phyloP scores from a whole-genome alignment of 2,113 vertebrate species.

The Promerops cafer region DNA sequence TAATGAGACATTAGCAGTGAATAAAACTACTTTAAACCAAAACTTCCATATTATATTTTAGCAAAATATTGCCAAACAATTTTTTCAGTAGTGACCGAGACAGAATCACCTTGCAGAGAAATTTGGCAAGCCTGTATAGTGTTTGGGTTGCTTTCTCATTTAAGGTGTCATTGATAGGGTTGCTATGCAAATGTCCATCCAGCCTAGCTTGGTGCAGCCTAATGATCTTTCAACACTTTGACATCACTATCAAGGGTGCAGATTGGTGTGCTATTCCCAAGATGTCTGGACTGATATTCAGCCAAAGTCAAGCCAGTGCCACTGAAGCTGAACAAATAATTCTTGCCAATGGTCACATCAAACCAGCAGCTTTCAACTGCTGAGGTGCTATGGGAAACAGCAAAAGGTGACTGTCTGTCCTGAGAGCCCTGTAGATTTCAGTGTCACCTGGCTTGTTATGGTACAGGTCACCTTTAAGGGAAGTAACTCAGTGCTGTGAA shows the following conservation, averaged over 20 bases:
- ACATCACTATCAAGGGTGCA: not conserved
- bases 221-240: not conserved
- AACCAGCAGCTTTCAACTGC: not conserved
- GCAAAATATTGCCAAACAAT: not conserved
- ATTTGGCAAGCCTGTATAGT: not conserved
- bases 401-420: not conserved
- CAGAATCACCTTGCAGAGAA: not conserved
- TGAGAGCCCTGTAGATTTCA: not conserved
- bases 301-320: not conserved
- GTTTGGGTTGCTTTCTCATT: not conserved
- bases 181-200: not conserved
- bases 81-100: not conserved
- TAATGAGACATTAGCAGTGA: not conserved
- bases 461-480: not conserved
- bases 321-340: not conserved
- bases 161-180: not conserved
- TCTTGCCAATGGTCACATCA: not conserved
- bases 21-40: not conserved
- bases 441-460: fast-evolving
- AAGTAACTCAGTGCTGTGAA: not conserved
- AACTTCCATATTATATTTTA: not conserved
- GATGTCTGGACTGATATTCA: not conserved
- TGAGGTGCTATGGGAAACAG: not conserved
- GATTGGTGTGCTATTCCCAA: not conserved
- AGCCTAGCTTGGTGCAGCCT: not conserved